A percentile compares a stretch with the other conserved stretches of the same genome.
Conservation (phyloP, 1,140 invertebrate genomes). For the Drosophila ficusphila region DNA sequence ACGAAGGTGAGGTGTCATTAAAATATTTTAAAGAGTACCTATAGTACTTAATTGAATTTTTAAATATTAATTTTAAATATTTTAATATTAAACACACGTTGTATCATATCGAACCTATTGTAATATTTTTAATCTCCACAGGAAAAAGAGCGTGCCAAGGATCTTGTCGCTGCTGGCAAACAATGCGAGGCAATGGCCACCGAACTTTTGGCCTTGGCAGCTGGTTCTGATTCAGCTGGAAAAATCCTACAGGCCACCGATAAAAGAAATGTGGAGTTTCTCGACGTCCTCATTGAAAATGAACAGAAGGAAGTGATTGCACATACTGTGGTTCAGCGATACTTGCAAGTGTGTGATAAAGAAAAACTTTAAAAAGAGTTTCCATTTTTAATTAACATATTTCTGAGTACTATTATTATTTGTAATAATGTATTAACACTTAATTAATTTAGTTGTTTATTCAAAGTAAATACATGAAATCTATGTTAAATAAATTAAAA, state of each 20-base stretch:
- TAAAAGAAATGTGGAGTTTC: slow-evolving; percentile 95
- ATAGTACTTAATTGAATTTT: background rate
- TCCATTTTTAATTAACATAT: background rate
- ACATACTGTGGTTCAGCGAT: slow-evolving; percentile 94
- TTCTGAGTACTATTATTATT: background rate
- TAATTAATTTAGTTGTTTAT: no score
- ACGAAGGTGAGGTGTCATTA: slow-evolving; percentile 87
- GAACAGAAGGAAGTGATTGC: slow-evolving; percentile 99
- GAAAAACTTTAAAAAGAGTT: background rate
- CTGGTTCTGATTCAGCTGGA: slow-evolving; percentile 96
- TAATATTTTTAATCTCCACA: slow-evolving; percentile 61
- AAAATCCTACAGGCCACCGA: slow-evolving; percentile 96
- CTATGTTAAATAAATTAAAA: no score
- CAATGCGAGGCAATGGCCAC: slow-evolving; percentile 99
- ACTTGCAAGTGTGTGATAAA: slow-evolving; percentile 89
- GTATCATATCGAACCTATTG: no score
- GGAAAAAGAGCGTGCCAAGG: slow-evolving; percentile 99
- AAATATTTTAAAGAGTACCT: no score
- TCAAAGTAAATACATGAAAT: no score
- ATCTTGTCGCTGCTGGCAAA: slow-evolving; percentile 96
- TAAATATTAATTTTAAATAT: no score
- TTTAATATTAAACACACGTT: no score
- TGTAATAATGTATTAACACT: no score
- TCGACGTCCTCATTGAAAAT: slow-evolving; percentile 99
- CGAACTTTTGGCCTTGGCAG: slow-evolving; percentile 96